Evolutionary conservation across 2,113 vertebrate genomes (phyloP).

Genomic region (Pipra filicauda): DNA sequence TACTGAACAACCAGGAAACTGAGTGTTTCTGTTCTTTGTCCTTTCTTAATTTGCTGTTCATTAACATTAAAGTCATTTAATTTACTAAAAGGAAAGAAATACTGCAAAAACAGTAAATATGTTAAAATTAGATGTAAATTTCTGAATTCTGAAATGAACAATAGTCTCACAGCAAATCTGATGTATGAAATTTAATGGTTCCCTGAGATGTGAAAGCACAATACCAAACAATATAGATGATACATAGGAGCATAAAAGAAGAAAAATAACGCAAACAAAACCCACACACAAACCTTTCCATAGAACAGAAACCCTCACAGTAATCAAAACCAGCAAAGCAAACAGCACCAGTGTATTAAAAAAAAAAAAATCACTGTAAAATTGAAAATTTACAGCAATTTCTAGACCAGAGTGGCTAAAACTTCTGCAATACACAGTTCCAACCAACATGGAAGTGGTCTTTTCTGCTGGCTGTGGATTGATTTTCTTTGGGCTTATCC

Average conservation of each 20-base stretch:
- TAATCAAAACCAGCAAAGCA: neutral
- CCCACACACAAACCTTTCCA: too few relatives aligned
- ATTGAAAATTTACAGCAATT: neutral
- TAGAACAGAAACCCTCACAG: neutral
- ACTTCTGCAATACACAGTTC: neutral
- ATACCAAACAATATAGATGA: neutral
- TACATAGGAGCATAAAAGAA: neutral
- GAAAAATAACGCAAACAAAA: neutral
- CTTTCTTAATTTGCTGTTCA: neutral
- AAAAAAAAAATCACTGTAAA: neutral
- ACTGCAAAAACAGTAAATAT: neutral
- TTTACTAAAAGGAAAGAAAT: neutral
- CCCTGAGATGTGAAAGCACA: neutral
- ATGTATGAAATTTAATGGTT: neutral
- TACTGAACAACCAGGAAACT: neutral
- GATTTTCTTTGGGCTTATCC: neutral
- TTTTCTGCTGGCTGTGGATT: neutral
- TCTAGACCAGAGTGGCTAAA: neutral
- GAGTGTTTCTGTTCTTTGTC: neutral
- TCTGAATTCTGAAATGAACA: neutral
- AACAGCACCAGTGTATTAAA: neutral
- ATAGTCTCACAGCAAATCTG: neutral
- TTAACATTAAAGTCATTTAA: neutral
- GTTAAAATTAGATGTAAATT: neutral
- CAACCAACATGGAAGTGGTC: neutral